Base-by-base conservation (phyloP, 2,888 invertebrate genomes). In the Megaustenia siamemsis region DNA sequence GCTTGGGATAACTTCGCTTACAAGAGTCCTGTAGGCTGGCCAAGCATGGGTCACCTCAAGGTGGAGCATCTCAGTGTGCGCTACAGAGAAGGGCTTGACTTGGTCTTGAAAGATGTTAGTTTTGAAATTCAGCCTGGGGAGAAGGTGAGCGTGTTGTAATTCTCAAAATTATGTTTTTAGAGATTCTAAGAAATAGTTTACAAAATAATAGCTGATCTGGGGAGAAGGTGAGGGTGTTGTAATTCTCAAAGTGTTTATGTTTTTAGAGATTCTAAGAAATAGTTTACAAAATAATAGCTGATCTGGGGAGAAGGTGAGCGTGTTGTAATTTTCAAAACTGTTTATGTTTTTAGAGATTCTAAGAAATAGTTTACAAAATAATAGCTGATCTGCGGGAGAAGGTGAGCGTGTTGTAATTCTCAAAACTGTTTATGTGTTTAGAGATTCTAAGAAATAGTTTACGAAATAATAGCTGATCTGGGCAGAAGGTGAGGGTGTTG, bases 61-160 rank as follows among this genome's bases (percentile, higher is more conserved):
- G 92, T 94, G 85, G 81, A 89, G 18, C 87, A 92, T 80, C 93
- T 93, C 87, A 89, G 88, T 69, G 91, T 93, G 3, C 88, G 93
- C 78, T 94, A 87, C 83, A 79, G 93, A 49, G 89, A 89, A 28
- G 93, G 91, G 0, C 88, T 92, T n/a, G 90, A 90, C 68, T 89
- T 92, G 38, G 92, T 92, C 15, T 88, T 93, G n/a, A 89, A 89
- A 71, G 86, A 88, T 43, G 88, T 93, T 60, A 89, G 86, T 69
- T 86, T 90, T 73, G 82, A 85, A 8, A 89, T 93, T 28, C 85
- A 89, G 28, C 87, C 90, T 21, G 89, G 88, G 32, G 91, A 93
- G 86, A 93, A 92, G 90, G 93, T 92, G n/a, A 63, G 56, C 12
- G 32, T 0, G n/a, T n/a, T n/a, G n/a, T n/a, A n/a, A n/a, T n/a